Percentiles rank a stretch among this genome's conserved stretches.
phyloP scores from a whole-genome alignment of 2,113 vertebrate species.

The Macrotis lagotis region DNA sequence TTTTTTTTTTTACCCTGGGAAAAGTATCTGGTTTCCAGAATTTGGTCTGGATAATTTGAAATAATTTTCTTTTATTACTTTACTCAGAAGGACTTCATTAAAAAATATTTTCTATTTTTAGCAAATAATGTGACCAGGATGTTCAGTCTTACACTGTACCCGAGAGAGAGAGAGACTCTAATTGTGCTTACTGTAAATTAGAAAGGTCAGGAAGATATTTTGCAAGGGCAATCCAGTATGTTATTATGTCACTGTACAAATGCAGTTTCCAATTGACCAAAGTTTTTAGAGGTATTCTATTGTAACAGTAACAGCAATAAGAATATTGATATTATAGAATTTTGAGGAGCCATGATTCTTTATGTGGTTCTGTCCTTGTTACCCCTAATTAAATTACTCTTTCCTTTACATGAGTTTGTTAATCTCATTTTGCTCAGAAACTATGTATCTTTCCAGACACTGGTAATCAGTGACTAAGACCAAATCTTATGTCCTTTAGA shows the following conservation, averaged over 20 bases:
- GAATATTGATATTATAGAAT: neutral
- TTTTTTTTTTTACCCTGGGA: neutral
- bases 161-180: neutral
- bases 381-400: no score
- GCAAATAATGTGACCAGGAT: conserved; percentile 23
- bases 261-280: neutral
- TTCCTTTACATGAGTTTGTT: no score
- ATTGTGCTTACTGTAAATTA: neutral
- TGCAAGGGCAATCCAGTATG: neutral
- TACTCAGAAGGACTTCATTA: conserved; percentile 22
- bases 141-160: neutral
- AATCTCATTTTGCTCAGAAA: no score
- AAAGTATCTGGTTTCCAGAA: conserved; percentile 21
- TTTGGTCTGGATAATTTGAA: neutral
- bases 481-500: no score
- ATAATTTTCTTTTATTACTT: neutral
- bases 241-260: neutral
- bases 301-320: neutral
- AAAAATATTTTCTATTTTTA: neutral
- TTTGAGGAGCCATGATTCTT: neutral
- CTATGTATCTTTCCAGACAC: no score
- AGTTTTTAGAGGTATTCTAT: neutral
- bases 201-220: neutral
- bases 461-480: no score
- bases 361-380: no score